Conservation (phyloP, 2,797 vertebrate species). For the Myotis findleyi region DNA sequence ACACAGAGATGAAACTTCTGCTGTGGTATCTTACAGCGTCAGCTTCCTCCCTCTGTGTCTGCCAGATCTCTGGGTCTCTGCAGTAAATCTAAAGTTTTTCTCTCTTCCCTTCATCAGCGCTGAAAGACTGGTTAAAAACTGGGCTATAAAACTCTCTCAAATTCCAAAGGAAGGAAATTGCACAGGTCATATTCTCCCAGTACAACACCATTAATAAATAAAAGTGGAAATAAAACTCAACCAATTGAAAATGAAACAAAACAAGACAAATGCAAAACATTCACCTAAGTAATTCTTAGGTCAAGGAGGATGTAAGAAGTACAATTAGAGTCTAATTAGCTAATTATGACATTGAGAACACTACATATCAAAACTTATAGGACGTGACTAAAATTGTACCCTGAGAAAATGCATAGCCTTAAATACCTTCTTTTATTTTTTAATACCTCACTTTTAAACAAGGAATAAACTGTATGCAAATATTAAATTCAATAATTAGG, state of each 20-base stretch:
- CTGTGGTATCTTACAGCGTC: background rate
- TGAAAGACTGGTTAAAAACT: background rate
- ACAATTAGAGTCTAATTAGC: background rate
- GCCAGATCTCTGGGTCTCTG: background rate
- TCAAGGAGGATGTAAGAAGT: constrained; percentile 27
- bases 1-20: background rate
- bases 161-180: background rate
- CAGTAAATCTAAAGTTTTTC: background rate
- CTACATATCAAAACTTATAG: background rate
- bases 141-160: background rate
- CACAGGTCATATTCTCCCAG: background rate
- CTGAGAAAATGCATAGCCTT: background rate
- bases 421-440: background rate
- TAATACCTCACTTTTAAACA: background rate
- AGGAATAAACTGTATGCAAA: background rate
- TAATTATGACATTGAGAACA: background rate
- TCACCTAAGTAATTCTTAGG: background rate
- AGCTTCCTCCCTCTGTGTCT: background rate
- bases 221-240: background rate
- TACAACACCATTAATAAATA: background rate
- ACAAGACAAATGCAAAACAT: background rate
- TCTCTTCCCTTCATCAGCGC: background rate
- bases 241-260: constrained; percentile 10
- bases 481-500: background rate
- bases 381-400: background rate